Percentiles rank a stretch among this genome's conserved stretches.
Conservation (phyloP, 2,113 vertebrate species). For the Edolisoma coerulescens region DNA sequence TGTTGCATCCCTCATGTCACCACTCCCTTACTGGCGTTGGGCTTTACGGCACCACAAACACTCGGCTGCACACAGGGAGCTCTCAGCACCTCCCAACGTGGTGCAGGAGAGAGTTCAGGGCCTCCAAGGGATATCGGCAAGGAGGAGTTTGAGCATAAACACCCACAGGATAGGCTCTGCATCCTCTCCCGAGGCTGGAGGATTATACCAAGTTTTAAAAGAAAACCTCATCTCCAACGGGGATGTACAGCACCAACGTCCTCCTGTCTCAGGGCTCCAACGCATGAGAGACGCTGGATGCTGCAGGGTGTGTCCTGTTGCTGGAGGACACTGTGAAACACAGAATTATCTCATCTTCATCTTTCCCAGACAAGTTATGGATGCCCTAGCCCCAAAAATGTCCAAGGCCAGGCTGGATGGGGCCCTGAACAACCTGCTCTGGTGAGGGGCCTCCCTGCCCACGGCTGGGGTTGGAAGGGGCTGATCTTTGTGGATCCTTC, state of each 20-base stretch:
- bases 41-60: neutral
- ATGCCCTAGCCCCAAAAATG: neutral
- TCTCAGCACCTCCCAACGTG: neutral
- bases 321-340: neutral
- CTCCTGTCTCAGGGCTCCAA: neutral
- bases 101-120: neutral
- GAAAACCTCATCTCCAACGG: neutral
- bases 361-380: neutral
- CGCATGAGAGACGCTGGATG: fast-evolving
- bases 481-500: neutral
- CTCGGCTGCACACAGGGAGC: neutral
- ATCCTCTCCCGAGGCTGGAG: neutral
- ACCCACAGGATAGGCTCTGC: neutral
- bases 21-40: neutral
- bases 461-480: neutral
- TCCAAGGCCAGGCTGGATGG: neutral
- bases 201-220: neutral
- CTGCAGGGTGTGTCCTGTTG: neutral
- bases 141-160: neutral
- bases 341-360: neutral
- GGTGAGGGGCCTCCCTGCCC: neutral
- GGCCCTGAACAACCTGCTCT: neutral
- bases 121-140: neutral
- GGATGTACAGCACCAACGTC: fast-evolving
- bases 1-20: neutral